Evolutionary conservation across 2,888 invertebrate genomes (phyloP).

Genomic region (Athetis lepigone): DNA sequence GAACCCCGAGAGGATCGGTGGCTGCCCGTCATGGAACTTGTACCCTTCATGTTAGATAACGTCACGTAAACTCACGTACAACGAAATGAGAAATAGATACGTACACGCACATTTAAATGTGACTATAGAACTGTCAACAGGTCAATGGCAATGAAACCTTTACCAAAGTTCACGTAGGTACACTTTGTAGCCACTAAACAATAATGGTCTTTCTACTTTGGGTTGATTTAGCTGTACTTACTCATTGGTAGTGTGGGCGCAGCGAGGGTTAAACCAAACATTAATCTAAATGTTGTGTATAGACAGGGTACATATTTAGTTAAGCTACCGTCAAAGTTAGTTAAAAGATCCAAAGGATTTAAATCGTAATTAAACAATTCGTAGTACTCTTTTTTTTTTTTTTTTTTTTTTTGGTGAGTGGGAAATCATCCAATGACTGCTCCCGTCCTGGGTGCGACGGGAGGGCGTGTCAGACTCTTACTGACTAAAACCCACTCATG

Average conservation of each 20-base stretch:
- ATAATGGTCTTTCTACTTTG: conserved; percentile 36
- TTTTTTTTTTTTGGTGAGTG: too few species aligned
- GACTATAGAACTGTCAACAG: conserved; percentile 21
- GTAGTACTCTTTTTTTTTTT: too few species aligned
- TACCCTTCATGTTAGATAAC: conserved; percentile 30
- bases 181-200: conserved; percentile 24
- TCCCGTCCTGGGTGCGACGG: too few species aligned
- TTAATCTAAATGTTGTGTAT: background rate
- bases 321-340: background rate
- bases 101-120: conserved; percentile 24
- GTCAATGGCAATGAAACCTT: conserved; percentile 48
- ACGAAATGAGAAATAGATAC: conserved; percentile 25
- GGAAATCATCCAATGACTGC: too few species aligned
- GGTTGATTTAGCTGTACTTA: conserved; percentile 42
- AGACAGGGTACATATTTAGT: background rate
- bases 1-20: conserved; percentile 18
- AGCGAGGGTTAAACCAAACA: conserved; percentile 8
- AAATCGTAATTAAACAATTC: too few species aligned
- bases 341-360: background rate
- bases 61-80: conserved; percentile 30
- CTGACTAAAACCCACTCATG: too few species aligned
- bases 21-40: conserved; percentile 1
- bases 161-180: conserved; percentile 43
- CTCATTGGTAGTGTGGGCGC: conserved; percentile 4
- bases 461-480: too few species aligned